Conservation (phyloP, 2,797 vertebrate species). For the Neosilurus mollespiculum region DNA sequence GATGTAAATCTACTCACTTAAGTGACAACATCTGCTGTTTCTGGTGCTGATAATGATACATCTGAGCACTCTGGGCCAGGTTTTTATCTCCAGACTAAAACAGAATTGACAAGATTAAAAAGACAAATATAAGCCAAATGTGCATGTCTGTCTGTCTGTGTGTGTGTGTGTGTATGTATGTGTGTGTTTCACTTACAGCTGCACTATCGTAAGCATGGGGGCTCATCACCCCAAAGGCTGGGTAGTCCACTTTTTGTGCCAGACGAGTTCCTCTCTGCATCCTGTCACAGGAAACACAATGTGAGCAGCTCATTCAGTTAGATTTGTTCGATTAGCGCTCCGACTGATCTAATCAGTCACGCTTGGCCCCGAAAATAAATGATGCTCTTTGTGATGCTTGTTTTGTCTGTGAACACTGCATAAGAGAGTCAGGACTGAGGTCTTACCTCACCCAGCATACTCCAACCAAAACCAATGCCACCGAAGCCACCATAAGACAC, state of each 20-base stretch:
- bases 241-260: slow-evolving; percentile 83
- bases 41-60: slow-evolving; percentile 97
- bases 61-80: slow-evolving; percentile 88
- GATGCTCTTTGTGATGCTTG: no score
- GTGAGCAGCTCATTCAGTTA: neutral
- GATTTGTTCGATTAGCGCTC: slow-evolving; percentile 22
- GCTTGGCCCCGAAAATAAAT: neutral
- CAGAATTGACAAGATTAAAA: slow-evolving; percentile 20
- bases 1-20: slow-evolving; percentile 76
- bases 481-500: slow-evolving; percentile 74
- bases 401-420: neutral
- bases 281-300: slow-evolving; percentile 64
- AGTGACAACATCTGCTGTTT: slow-evolving; percentile 94
- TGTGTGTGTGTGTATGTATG: neutral
- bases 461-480: slow-evolving; percentile 74
- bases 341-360: neutral
- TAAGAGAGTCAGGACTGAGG: neutral
- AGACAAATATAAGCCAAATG: neutral
- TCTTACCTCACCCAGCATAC: slow-evolving; percentile 89
- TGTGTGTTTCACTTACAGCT: slow-evolving; percentile 70
- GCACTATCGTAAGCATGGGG: slow-evolving; percentile 73
- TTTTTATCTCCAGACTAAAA: slow-evolving; percentile 86
- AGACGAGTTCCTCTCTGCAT: slow-evolving; percentile 79
- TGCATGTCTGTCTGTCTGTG: neutral
- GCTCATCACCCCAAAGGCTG: slow-evolving; percentile 68